Percentiles rank a stretch among this genome's conserved stretches.
These are phyloP conservation scores for Cheirogaleus medius DNA, from an alignment of 2,113 vertebrate species.

Conservation along the genomic window DNA sequence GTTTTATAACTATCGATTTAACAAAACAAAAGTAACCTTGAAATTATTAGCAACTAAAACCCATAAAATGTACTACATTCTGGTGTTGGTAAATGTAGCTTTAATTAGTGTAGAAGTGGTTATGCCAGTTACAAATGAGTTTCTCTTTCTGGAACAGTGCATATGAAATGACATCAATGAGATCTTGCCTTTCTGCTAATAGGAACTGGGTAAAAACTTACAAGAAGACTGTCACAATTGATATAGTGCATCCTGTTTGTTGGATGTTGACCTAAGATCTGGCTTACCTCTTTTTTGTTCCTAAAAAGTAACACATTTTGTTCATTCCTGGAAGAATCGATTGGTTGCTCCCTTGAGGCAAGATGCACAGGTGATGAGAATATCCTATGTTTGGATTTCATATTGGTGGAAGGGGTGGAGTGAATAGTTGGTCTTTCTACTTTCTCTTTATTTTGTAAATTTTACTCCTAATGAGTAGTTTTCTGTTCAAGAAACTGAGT, in stretches of 20 bases:
- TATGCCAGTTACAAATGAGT: neutral
- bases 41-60: neutral
- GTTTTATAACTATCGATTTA: slow-evolving; percentile 3
- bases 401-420: neutral
- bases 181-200: neutral
- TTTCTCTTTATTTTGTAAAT: neutral
- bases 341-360: neutral
- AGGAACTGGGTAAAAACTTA: neutral
- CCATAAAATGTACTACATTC: neutral
- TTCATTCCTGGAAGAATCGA: neutral
- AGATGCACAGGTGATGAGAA: neutral
- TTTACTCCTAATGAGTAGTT: neutral
- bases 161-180: neutral
- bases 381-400: neutral
- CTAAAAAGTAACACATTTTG: neutral
- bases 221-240: neutral
- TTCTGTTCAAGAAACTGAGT: neutral
- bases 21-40: neutral
- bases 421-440: neutral
- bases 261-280: neutral
- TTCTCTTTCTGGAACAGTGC: neutral
- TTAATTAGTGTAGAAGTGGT: neutral
- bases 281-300: neutral
- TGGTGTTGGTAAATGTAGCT: neutral
- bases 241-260: neutral